These are phyloP conservation scores for Aleiodes alternator DNA, from an alignment of 2,888 invertebrate genomes.

Conservation along the genomic window DNA sequence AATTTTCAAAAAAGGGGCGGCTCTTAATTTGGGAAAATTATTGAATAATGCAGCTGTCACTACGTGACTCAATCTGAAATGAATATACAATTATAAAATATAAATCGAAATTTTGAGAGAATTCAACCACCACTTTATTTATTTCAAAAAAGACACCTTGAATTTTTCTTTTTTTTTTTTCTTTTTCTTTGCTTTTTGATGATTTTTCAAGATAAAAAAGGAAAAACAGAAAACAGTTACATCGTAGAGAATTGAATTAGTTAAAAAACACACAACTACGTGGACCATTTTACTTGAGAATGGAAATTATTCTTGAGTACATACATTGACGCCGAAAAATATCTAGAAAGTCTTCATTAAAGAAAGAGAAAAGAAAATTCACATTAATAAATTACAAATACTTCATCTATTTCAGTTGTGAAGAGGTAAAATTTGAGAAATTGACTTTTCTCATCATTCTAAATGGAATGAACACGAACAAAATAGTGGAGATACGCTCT, in stretches of 20 bases:
- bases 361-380: background rate
- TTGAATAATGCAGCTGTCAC: no score
- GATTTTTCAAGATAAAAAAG: background rate
- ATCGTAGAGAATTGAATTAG: background rate
- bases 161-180: background rate
- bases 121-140: no score
- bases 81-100: background rate
- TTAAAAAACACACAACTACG: slow-evolving; percentile 13
- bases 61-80: no score
- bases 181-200: background rate
- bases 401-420: background rate
- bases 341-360: slow-evolving; percentile 1
- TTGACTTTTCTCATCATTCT: no score
- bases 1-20: no score
- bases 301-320: background rate
- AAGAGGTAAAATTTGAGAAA: no score
- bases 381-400: slow-evolving; percentile 28
- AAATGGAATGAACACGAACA: no score
- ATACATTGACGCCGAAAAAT: background rate
- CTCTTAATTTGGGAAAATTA: no score
- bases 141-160: background rate
- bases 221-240: slow-evolving; percentile 4
- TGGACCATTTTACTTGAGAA: background rate
- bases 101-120: background rate
- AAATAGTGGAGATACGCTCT: no score